Evolutionary conservation across 2,113 vertebrate genomes (phyloP).

Genomic region (Rhinopithecus roxellana): DNA sequence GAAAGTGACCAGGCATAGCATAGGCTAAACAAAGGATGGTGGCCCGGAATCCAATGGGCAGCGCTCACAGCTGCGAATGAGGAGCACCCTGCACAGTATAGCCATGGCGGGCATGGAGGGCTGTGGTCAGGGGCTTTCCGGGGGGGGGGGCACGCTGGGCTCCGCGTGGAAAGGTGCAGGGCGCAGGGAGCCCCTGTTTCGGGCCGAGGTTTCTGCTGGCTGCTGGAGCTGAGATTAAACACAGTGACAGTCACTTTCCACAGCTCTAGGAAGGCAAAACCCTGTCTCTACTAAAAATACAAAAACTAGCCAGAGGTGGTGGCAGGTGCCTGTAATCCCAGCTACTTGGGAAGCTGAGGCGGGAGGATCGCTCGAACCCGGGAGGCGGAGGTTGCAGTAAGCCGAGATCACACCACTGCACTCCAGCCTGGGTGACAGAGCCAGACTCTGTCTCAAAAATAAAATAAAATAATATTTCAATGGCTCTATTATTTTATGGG

Average conservation of each 20-base stretch:
- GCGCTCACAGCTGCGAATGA: fast-evolving
- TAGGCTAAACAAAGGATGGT: fast-evolving
- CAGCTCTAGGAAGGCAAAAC: background rate
- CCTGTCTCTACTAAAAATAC: too few species aligned
- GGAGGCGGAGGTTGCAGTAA: too few species aligned
- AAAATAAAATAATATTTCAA: too few species aligned
- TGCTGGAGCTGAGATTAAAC: background rate
- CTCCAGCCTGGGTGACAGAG: too few species aligned
- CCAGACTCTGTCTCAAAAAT: too few species aligned
- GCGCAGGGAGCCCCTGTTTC: background rate
- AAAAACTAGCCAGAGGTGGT: too few species aligned
- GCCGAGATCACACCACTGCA: too few species aligned
- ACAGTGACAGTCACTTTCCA: fast-evolving
- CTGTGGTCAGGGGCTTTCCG: background rate
- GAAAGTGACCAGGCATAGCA: background rate
- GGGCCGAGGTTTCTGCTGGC: background rate
- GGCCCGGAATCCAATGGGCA: too few species aligned
- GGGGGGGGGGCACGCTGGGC: fast-evolving
- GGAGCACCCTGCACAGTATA: too few species aligned
- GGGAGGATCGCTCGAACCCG: too few species aligned
- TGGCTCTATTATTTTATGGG: background rate
- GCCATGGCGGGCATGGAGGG: background rate
- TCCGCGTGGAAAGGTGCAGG: fast-evolving
- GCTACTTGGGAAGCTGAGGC: too few species aligned
- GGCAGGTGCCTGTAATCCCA: too few species aligned